A percentile compares a stretch with the other conserved stretches of the same genome.
Conservation (phyloP, 2,888 invertebrate species). For the Matsumyia berberina region DNA sequence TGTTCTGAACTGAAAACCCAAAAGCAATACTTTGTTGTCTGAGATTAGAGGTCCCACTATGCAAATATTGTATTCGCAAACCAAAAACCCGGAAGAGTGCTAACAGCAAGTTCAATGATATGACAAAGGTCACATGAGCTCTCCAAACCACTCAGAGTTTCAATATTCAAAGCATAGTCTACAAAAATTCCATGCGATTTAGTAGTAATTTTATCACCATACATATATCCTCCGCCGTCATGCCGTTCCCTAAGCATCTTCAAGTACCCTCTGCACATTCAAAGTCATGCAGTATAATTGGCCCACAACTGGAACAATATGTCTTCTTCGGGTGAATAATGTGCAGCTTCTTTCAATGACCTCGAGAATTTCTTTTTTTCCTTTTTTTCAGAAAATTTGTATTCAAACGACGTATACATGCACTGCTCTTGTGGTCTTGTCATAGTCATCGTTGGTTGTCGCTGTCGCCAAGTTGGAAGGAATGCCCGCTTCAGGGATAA, state of each 20-base stretch:
- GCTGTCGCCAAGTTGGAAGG: neutral
- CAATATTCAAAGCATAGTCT: too few species aligned
- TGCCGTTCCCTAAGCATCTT: neutral
- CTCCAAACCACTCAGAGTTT: too few species aligned
- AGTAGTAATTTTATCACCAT: too few species aligned
- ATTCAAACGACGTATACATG: neutral
- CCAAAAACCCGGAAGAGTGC: too few species aligned
- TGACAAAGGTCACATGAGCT: too few species aligned
- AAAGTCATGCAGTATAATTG: constrained; percentile 13
- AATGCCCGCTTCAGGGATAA: neutral
- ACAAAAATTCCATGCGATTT: too few species aligned
- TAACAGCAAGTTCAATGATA: too few species aligned
- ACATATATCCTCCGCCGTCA: too few species aligned
- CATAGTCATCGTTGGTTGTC: neutral
- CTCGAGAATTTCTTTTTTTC: neutral
- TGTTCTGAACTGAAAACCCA: too few species aligned
- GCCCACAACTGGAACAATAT: constrained; percentile 11
- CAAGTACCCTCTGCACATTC: neutral
- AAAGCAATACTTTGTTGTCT: too few species aligned
- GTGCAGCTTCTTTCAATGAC: constrained; percentile 10
- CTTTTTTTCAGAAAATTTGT: constrained; percentile 20
- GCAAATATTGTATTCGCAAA: too few species aligned
- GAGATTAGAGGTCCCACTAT: too few species aligned
- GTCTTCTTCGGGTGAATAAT: constrained; percentile 10
- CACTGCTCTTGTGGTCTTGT: neutral